Conservation (phyloP, 2,888 invertebrate species). For the Catocala nupta region DNA sequence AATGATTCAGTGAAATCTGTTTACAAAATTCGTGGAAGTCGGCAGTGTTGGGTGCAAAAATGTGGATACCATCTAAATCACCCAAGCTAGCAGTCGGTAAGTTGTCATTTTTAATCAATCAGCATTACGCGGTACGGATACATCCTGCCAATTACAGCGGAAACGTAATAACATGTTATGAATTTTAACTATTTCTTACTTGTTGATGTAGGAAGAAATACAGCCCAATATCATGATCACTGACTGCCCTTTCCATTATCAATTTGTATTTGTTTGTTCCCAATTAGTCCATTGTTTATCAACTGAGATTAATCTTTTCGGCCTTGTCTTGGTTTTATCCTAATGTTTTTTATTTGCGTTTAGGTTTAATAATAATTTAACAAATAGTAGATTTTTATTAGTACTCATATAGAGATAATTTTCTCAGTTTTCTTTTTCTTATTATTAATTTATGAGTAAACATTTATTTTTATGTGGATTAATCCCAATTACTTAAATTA, state of each 20-base stretch:
- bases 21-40: conserved; percentile 25
- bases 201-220: conserved; percentile 40
- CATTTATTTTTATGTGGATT: too few relatives aligned
- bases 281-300: conserved; percentile 38
- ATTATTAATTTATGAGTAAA: too few relatives aligned
- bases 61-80: conserved; percentile 92
- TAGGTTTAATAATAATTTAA: too few relatives aligned
- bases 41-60: conserved; percentile 63
- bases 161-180: conserved; percentile 79
- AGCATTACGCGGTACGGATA: conserved; percentile 61
- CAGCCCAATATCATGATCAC: conserved; percentile 11
- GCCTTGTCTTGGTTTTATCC: conserved; percentile 27
- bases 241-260: conserved; percentile 11
- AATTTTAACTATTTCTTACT: conserved; percentile 70
- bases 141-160: conserved; percentile 80
- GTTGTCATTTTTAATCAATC: conserved; percentile 77
- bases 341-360: background rate
- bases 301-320: conserved; percentile 24
- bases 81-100: conserved; percentile 92
- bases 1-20: conserved; percentile 51
- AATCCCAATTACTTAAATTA: too few relatives aligned
- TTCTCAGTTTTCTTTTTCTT: too few relatives aligned
- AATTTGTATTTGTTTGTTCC: conserved; percentile 11
- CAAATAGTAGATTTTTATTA: too few relatives aligned
- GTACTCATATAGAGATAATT: too few relatives aligned